Conservation (phyloP, 2,888 invertebrate species). For the Lasioglossum marginatum region DNA sequence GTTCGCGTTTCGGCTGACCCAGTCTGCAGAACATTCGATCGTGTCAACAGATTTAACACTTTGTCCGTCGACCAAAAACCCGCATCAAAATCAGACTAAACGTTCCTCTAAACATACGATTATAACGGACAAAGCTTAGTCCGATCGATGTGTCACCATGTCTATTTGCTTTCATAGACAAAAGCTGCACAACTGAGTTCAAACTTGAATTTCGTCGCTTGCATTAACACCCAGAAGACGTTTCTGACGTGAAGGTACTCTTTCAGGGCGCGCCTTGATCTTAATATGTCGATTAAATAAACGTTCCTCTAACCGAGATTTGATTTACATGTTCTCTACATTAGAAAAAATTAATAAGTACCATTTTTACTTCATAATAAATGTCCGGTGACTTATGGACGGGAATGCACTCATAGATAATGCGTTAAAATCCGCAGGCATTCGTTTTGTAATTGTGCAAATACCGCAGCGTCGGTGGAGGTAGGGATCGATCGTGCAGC, state of each 20-base stretch:
- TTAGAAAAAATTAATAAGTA: too few relatives aligned
- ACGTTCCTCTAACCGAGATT: too few relatives aligned
- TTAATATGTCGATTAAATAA: neutral
- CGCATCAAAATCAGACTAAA: neutral
- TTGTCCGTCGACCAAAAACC: neutral
- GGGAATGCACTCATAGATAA: neutral
- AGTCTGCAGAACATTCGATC: neutral
- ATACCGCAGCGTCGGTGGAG: neutral
- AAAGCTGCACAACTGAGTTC: neutral
- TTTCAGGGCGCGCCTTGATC: neutral
- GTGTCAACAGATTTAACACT: neutral
- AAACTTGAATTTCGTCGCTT: neutral
- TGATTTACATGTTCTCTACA: too few relatives aligned
- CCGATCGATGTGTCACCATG: too few relatives aligned
- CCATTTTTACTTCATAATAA: too few relatives aligned
- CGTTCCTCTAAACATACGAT: too few relatives aligned
- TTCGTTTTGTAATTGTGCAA: neutral
- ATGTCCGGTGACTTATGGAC: too few relatives aligned
- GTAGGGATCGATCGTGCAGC: neutral
- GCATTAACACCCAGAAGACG: neutral
- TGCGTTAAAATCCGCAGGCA: neutral
- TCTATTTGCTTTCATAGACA: neutral
- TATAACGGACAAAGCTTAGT: neutral
- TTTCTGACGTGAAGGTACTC: neutral
- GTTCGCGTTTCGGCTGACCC: neutral